Conservation (phyloP, 2,113 vertebrate genomes). For the Ceyx margarethae region DNA sequence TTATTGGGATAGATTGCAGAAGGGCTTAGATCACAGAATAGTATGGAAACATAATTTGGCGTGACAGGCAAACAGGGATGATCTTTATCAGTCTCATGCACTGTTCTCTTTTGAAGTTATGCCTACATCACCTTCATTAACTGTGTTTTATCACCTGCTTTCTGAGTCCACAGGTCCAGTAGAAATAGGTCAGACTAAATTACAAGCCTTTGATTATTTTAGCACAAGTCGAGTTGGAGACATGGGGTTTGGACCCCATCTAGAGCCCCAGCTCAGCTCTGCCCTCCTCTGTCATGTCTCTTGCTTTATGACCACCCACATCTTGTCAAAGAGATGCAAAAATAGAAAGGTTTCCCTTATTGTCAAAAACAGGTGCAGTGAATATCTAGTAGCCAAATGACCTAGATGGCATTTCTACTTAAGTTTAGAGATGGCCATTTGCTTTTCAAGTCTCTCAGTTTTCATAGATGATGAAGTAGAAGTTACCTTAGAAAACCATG, state of each 20-base stretch:
- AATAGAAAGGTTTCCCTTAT: not conserved
- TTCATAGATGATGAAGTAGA: not conserved
- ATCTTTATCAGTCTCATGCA: not conserved
- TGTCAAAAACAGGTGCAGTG: not conserved
- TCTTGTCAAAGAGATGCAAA: fast-evolving
- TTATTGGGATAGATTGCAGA: not conserved
- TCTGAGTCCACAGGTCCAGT: not conserved
- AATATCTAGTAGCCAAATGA: not conserved
- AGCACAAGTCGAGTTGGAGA: not conserved
- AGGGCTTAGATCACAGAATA: not conserved
- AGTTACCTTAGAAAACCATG: not conserved
- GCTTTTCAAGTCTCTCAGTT: not conserved
- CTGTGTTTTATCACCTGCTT: not conserved
- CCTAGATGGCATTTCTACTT: not conserved
- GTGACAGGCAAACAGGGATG: not conserved
- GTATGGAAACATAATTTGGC: not conserved
- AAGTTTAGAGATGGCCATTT: not conserved
- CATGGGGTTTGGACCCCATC: fast-evolving
- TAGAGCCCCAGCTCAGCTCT: not conserved
- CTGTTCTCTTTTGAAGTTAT: not conserved
- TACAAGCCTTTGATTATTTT: not conserved
- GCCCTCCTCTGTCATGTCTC: not conserved
- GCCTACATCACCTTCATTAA: not conserved
- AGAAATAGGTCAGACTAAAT: not conserved
- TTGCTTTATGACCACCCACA: not conserved